A percentile compares a stretch with the other conserved stretches of the same genome.
phyloP scores from a whole-genome alignment of 2,113 vertebrate genomes.

The Natator depressus region DNA sequence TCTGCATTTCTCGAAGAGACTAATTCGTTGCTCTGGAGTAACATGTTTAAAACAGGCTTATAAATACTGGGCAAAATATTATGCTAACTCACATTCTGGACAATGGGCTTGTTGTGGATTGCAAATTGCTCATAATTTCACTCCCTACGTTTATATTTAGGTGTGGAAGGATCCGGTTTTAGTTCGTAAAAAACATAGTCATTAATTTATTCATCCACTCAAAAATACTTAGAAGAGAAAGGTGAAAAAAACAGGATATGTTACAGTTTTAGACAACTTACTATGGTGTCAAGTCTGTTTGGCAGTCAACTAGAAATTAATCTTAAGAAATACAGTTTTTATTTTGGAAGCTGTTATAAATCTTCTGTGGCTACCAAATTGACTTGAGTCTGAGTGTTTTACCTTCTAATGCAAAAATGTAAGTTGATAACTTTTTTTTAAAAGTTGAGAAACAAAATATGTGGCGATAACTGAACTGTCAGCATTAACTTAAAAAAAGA shows the following conservation, averaged over 20 bases:
- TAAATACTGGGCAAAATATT: background rate
- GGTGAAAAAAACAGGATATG: rapidly evolving
- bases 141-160: background rate
- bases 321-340: background rate
- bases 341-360: background rate
- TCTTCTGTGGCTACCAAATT: background rate
- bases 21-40: background rate
- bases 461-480: background rate
- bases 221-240: rapidly evolving
- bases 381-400: background rate
- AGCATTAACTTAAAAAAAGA: background rate
- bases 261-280: background rate
- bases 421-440: background rate
- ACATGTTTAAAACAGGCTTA: background rate
- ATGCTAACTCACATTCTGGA: rapidly evolving
- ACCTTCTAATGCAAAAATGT: background rate
- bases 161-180: background rate
- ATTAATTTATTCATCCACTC: background rate
- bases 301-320: background rate
- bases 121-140: background rate
- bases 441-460: background rate
- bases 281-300: background rate
- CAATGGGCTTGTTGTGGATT: background rate
- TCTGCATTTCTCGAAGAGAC: background rate
- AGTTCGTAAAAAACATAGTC: background rate